Evolutionary conservation across 1,140 invertebrate species (phyloP).

Genomic region (Panagrolaimus sp.): DNA sequence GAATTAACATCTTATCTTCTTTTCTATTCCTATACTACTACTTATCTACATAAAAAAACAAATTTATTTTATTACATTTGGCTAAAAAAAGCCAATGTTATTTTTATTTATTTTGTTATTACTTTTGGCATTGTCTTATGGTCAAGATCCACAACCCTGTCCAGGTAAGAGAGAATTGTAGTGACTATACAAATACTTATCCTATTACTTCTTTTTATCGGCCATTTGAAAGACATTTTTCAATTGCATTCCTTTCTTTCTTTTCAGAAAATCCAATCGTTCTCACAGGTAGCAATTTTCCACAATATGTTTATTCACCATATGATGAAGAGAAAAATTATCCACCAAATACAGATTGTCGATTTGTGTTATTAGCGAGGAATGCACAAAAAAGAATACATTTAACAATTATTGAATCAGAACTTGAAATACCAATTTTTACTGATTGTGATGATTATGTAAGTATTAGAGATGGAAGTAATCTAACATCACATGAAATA

Average conservation of each 20-base stretch:
- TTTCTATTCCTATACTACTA: too few relatives aligned
- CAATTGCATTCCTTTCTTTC: not conserved
- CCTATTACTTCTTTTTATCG: not conserved
- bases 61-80: too few relatives aligned
- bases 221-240: not conserved
- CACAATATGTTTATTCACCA: slow-evolving; percentile 43
- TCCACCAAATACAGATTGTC: slow-evolving; percentile 42
- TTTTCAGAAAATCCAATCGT: slow-evolving; percentile 36
- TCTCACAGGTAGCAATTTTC: slow-evolving; percentile 23
- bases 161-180: not conserved
- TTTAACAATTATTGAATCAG: slow-evolving; percentile 31
- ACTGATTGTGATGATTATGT: slow-evolving; percentile 45
- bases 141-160: slow-evolving; percentile 4
- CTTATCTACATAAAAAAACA: too few relatives aligned
- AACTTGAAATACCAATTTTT: slow-evolving; percentile 42
- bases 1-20: too few relatives aligned
- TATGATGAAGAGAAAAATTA: slow-evolving; percentile 37
- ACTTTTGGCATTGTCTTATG: not conserved
- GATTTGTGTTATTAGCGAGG: slow-evolving; percentile 34
- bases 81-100: not conserved
- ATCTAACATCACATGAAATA: slow-evolving; percentile 28
- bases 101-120: not conserved
- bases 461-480: slow-evolving; percentile 32
- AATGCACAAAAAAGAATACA: slow-evolving; percentile 33
- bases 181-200: not conserved